phyloP scores from a whole-genome alignment of 2,113 vertebrate genomes.

The Turnix velox region DNA sequence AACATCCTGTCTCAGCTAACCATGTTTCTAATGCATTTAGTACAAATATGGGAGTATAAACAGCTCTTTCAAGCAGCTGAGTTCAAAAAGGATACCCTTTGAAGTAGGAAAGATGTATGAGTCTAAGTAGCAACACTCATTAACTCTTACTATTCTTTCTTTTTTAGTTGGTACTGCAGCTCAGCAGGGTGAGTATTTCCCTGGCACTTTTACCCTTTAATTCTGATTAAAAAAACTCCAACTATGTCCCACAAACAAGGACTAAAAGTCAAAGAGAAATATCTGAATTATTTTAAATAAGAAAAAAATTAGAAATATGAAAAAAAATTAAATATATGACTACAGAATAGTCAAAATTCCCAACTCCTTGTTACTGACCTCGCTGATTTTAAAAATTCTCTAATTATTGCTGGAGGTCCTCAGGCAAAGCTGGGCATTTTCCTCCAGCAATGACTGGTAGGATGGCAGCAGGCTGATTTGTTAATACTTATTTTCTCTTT shows the following conservation, averaged over 20 bases:
- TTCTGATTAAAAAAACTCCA: neutral
- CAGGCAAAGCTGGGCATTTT: neutral
- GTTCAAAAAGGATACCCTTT: neutral
- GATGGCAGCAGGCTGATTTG: too few relatives aligned
- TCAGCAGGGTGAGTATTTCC: constrained; percentile 16
- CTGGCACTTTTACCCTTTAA: neutral
- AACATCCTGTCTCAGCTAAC: neutral
- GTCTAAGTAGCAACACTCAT: neutral
- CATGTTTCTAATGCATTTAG: neutral
- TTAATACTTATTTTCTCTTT: neutral
- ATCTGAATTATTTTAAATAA: too few relatives aligned
- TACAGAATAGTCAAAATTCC: neutral
- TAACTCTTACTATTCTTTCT: neutral
- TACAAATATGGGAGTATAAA: fast-evolving
- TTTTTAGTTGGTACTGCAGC: neutral
- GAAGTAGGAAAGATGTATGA: neutral
- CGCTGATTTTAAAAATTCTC: neutral
- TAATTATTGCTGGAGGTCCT: neutral
- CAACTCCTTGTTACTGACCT: neutral
- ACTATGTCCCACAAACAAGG: neutral
- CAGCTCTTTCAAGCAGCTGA: neutral
- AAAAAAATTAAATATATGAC: too few relatives aligned
- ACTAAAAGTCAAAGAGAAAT: neutral
- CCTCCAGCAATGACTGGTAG: neutral
- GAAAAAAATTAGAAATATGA: too few relatives aligned